Base-by-base conservation (phyloP, 2,113 vertebrate genomes). In the Tiliqua scincoides region DNA sequence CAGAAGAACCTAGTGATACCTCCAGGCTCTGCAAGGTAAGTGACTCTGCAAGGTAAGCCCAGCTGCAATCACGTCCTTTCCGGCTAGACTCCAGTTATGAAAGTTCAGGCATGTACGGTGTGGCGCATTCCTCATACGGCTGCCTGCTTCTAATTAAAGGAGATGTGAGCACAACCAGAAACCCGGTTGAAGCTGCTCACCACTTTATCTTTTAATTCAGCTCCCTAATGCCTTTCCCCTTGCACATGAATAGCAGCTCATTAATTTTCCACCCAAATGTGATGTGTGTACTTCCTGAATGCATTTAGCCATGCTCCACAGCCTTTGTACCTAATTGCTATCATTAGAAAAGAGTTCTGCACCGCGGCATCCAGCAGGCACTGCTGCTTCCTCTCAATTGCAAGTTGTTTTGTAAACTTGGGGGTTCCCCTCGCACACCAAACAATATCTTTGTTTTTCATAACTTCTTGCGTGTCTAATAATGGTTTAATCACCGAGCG, bases 121-220 rank as follows among this genome's bases (percentile, higher is more conserved):
- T 84, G 82, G 88, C 65, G 74, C 82, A 76, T 91, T 89, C 87
- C 87, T 89, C 87, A 78, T 1, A 12, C 85, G 81, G 27, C 73
- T 89, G 87, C 65, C 89, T 87, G 85, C 70, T 93, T 93, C 91
- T 95, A 89, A 91, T 92, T 89, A 88, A 93, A 91, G 92, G 73
- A 90, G 85, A 85, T 1, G 40, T 0, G 0, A 76, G 23, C 82
- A 15, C 76, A 84, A 71, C 82, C 86, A 84, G 67, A 90, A n/a
- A 87, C 21, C 70, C 43, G 35, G 62, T 82, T 70, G 67, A 93
- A 85, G 85, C 78, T 87, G 70, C 62, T 83, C 67, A 8, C 1
- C 25, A 0, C 85, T 93, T 91, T 91, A 65, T 83, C 76, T 83
- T 83, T 88, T 67, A 83, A 25, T 72, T 90, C 63, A 48, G 43